Evolutionary conservation across 2,113 vertebrate species (phyloP).

Genomic region (Embiotoca jacksoni): DNA sequence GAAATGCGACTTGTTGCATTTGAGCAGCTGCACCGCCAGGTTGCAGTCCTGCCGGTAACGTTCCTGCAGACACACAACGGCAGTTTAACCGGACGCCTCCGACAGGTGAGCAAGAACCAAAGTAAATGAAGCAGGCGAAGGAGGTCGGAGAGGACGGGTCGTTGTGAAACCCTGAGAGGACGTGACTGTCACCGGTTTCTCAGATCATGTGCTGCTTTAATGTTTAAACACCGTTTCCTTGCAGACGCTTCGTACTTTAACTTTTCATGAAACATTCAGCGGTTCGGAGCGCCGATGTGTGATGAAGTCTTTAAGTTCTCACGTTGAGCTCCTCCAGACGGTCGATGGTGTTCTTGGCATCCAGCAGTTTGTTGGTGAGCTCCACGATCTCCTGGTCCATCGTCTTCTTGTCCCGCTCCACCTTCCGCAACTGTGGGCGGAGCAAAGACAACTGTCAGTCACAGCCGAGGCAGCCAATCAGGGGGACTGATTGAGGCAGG

Average conservation of each 20-base stretch:
- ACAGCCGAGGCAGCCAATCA: conserved; percentile 13
- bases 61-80: conserved; percentile 82
- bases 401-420: conserved; percentile 96
- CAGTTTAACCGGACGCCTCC: background rate
- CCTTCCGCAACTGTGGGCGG: conserved; percentile 92
- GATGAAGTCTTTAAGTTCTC: conserved; percentile 18
- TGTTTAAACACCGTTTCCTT: no score
- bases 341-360: conserved; percentile 96
- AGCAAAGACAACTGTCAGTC: conserved; percentile 6
- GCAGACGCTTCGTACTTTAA: no score
- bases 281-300: no score
- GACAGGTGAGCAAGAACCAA: no score
- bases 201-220: no score
- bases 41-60: conserved; percentile 98
- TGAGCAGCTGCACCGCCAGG: conserved; percentile 96
- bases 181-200: no score
- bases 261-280: no score
- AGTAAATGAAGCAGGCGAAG: no score
- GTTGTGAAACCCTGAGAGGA: no score
- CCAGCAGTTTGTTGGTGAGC: conserved; percentile 96
- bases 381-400: conserved; percentile 98
- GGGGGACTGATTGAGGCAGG: background rate
- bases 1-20: conserved; percentile 99
- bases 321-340: conserved; percentile 96
- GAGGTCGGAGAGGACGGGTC: no score